These are phyloP conservation scores for Mastacembelus armatus DNA, from an alignment of 2,797 vertebrate genomes.

Conservation along the genomic window DNA sequence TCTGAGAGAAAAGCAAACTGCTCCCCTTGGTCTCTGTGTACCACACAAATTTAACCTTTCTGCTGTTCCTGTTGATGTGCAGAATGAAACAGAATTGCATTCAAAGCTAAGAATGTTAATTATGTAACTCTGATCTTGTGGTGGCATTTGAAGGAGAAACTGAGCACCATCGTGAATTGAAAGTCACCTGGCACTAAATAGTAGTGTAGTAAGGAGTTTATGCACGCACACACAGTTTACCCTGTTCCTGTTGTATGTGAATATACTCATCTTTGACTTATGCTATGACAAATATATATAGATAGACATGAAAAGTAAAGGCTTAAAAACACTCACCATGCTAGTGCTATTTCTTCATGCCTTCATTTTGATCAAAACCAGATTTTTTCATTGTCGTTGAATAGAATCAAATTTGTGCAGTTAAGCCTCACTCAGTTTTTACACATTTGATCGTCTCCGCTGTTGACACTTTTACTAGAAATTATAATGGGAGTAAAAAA, in stretches of 20 bases:
- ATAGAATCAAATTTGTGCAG: slow-evolving; percentile 23
- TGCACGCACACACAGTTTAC: slow-evolving; percentile 34
- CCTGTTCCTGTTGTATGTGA: slow-evolving; percentile 21
- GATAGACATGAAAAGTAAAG: not conserved
- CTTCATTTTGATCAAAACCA: not conserved
- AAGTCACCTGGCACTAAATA: slow-evolving; percentile 33
- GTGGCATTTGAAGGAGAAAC: slow-evolving; percentile 43
- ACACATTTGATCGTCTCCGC: slow-evolving; percentile 1
- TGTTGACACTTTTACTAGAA: slow-evolving; percentile 7
- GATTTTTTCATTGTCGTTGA: slow-evolving; percentile 13
- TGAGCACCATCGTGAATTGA: slow-evolving; percentile 37
- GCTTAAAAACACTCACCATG: not conserved
- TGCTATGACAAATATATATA: slow-evolving; percentile 7
- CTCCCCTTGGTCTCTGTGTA: slow-evolving; percentile 26
- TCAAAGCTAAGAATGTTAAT: slow-evolving; percentile 31
- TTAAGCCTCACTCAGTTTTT: not conserved
- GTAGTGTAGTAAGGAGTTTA: slow-evolving; percentile 24
- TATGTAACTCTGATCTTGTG: slow-evolving; percentile 48
- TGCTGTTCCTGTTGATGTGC: slow-evolving; percentile 24
- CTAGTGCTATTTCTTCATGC: not conserved
- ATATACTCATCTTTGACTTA: slow-evolving; percentile 20
- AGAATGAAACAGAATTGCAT: slow-evolving; percentile 19
- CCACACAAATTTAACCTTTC: not conserved
- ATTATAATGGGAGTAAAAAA: too few relatives aligned
- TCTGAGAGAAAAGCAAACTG: slow-evolving; percentile 15